Evolutionary conservation across 2,888 invertebrate genomes (phyloP).

Genomic region (Malthinus flaveolus): DNA sequence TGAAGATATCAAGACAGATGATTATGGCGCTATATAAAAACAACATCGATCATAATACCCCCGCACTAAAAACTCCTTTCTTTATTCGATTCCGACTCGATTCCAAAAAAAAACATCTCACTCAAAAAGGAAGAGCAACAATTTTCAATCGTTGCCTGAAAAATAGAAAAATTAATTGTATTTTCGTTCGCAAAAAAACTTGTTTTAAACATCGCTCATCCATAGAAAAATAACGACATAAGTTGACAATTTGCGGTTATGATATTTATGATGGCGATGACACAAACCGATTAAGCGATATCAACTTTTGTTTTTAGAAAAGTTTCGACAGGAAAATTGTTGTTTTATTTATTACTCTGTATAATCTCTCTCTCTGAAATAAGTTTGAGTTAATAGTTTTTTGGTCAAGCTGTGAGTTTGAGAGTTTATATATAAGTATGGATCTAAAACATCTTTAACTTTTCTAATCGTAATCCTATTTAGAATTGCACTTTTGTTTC

Average conservation of each 20-base stretch:
- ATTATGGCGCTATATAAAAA: constrained; percentile 36
- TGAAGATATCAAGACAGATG: constrained; percentile 34
- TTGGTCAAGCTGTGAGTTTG: constrained; percentile 32
- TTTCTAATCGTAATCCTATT: constrained; percentile 22
- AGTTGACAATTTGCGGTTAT: constrained; percentile 30
- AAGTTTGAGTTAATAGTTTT: constrained; percentile 43
- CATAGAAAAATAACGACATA: constrained; percentile 28
- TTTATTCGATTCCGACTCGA: constrained; percentile 3
- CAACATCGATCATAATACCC: constrained; percentile 34
- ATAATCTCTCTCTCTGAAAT: constrained; percentile 40
- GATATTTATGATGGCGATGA: constrained; percentile 36
- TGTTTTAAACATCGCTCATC: constrained; percentile 20
- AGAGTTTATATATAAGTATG: constrained; percentile 15
- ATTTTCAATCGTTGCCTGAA: too few relatives aligned
- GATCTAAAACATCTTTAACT: constrained; percentile 14
- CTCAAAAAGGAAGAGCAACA: background rate
- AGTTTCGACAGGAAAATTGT: constrained; percentile 46
- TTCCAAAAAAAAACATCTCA: background rate
- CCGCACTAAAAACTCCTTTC: constrained; percentile 12
- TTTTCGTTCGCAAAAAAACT: background rate
- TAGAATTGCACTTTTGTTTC: background rate
- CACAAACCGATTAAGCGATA: constrained; percentile 38
- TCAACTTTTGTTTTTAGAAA: constrained; percentile 44
- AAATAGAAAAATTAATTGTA: constrained; percentile 1
- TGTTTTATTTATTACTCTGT: constrained; percentile 47